Evolutionary conservation across 1,140 invertebrate genomes (phyloP), one percentile per base, ranked within the genome.

Genomic region (Asobara japonica): DNA sequence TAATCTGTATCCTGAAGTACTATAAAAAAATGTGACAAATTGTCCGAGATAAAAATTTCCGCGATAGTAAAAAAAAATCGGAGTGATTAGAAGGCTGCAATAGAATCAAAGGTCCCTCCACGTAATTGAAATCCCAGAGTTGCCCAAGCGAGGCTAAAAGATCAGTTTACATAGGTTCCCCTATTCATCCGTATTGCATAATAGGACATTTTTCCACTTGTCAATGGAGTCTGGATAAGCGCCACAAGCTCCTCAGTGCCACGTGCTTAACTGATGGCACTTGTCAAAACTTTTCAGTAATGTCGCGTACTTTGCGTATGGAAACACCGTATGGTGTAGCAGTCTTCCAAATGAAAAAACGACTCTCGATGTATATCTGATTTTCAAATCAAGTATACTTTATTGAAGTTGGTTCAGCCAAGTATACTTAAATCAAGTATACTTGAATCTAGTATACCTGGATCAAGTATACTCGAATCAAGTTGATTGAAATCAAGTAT

Each of bases 121-220:
- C 45, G 65, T 67, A 67, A 67, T 67, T 45, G 38, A 67, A 67
- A 67, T 67, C 29, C 45, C 51, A 56, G 5, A 27, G 27, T 67
- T 67, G n/a, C 65, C 27, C 38, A 67, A 51, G 45, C 51, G 25
- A 25, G 65, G 36, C 25, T 67, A 27, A 67, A 51, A 67, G 41
- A 67, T 67, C 65, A 51, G 38, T 51, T 27, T 48, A 51, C 25
- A 67, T 67, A 0, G 27, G 45, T 51, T 48, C 29, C 65, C 25
- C 16, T 30, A 27, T 41, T 45, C 36, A 45, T 11, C 65, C 45
- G 27, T 36, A 1, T 65, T 66, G 64, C 64, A 38, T 66, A 66
- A 66, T 33, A 36, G 7, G 30, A 65, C 64, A 22, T 38, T 3
- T 25, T 61, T 66, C 36, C 7, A 22, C 13, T 41, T 66, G 11